Percentiles rank a stretch among this genome's conserved stretches.
Conservation (phyloP, 2,888 invertebrate species). For the Elegia similella region DNA sequence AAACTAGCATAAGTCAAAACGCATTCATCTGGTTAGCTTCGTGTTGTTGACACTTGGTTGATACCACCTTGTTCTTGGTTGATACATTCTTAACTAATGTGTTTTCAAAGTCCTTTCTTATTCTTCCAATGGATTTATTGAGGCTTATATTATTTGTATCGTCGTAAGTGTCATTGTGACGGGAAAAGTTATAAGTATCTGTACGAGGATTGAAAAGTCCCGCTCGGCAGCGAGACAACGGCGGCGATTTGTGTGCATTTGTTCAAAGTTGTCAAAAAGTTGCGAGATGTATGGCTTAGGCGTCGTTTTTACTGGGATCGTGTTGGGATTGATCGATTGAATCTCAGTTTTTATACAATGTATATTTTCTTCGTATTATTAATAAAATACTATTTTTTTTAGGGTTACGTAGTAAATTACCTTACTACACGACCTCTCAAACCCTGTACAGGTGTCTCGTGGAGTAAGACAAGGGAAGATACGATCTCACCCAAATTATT, state of each 20-base stretch:
- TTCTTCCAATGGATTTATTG: constrained; percentile 43
- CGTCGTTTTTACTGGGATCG: too few relatives aligned
- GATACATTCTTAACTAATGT: constrained; percentile 25
- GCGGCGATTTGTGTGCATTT: constrained; percentile 57
- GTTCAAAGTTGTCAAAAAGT: constrained; percentile 43
- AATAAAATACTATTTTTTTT: too few relatives aligned
- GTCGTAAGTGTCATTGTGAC: constrained; percentile 65
- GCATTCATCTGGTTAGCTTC: neutral
- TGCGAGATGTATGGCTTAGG: too few relatives aligned
- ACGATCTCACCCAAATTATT: too few relatives aligned
- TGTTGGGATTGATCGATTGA: too few relatives aligned
- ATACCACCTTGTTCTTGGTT: neutral
- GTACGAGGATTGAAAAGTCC: constrained; percentile 59
- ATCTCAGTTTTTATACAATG: too few relatives aligned
- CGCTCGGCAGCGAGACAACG: constrained; percentile 53
- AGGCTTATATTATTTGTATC: constrained; percentile 62
- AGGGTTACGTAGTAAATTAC: too few relatives aligned
- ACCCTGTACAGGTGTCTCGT: too few relatives aligned
- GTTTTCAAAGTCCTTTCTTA: constrained; percentile 35
- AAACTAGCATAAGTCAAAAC: neutral
- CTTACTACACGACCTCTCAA: too few relatives aligned
- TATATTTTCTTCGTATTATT: too few relatives aligned
- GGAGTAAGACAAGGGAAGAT: too few relatives aligned
- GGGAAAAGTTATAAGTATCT: constrained; percentile 69
- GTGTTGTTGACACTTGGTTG: neutral